A percentile compares a stretch with the other conserved stretches of the same genome.
Conservation (phyloP, 2,888 invertebrate species). For the Hylaea fasciaria region DNA sequence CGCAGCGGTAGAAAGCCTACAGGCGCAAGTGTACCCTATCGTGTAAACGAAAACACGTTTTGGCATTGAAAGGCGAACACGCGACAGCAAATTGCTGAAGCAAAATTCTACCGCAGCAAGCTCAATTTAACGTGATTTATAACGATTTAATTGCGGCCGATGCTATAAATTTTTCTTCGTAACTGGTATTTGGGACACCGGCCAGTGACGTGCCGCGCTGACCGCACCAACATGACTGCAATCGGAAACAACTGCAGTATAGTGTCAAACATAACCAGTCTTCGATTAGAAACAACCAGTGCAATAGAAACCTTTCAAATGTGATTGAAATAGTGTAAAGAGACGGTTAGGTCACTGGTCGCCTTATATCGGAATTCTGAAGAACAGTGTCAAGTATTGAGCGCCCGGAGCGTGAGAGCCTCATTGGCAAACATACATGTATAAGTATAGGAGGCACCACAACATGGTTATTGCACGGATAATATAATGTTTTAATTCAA, state of each 20-base stretch:
- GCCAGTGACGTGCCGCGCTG: slow-evolving; percentile 39
- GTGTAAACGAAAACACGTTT: slow-evolving; percentile 35
- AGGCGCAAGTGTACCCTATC: slow-evolving; percentile 24
- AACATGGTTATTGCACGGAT: slow-evolving; percentile 45
- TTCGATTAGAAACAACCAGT: slow-evolving; percentile 38
- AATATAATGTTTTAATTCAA: slow-evolving; percentile 45
- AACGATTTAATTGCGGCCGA: slow-evolving; percentile 45
- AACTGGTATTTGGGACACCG: slow-evolving; percentile 58
- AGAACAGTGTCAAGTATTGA: slow-evolving; percentile 58
- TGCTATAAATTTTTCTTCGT: slow-evolving; percentile 53
- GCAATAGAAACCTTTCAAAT: slow-evolving; percentile 38
- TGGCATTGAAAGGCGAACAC: slow-evolving; percentile 38
- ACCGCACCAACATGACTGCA: slow-evolving; percentile 36
- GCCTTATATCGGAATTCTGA: slow-evolving; percentile 38
- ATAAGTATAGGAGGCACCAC: slow-evolving; percentile 44
- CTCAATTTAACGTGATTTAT: slow-evolving; percentile 47
- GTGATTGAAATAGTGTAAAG: slow-evolving; percentile 27
- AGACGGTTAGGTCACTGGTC: slow-evolving; percentile 31
- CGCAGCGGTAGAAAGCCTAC: slow-evolving; percentile 28
- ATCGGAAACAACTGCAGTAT: slow-evolving; percentile 35
- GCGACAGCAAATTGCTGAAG: slow-evolving; percentile 44
- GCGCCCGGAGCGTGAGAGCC: slow-evolving; percentile 48
- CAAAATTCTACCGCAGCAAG: slow-evolving; percentile 40
- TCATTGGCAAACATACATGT: slow-evolving; percentile 39
- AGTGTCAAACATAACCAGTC: too few species aligned